A percentile compares a stretch with the other conserved stretches of the same genome.
Conservation (phyloP, 2,113 vertebrate species). For the Xerus inauris region DNA sequence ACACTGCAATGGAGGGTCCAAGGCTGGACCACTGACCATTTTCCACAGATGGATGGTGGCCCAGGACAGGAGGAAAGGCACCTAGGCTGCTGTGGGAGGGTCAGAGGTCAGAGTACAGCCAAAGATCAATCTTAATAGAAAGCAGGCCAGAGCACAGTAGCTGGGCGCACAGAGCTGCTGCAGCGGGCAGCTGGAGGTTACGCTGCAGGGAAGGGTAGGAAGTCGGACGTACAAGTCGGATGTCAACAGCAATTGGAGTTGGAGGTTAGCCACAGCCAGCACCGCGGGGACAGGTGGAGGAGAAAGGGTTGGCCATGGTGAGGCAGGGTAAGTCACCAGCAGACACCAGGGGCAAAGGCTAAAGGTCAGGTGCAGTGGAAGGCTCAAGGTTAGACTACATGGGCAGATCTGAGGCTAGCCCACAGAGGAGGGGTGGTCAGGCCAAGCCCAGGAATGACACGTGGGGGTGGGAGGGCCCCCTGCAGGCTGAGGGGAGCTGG, state of each 20-base stretch:
- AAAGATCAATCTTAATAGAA: not conserved
- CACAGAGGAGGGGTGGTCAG: too few relatives aligned
- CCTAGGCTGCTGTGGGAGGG: not conserved
- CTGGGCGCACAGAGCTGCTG: not conserved
- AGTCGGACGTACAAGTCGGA: accelerated
- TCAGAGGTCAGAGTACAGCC: not conserved
- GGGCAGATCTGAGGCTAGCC: not conserved
- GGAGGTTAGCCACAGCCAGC: not conserved
- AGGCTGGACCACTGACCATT: not conserved
- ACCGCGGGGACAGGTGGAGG: not conserved
- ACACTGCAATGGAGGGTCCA: not conserved
- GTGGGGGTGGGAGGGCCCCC: not conserved
- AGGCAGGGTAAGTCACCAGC: too few relatives aligned
- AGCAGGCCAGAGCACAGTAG: not conserved
- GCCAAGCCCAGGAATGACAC: not conserved
- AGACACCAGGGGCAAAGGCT: not conserved
- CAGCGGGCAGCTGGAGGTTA: not conserved
- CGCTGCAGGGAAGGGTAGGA: not conserved
- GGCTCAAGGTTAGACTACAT: not conserved
- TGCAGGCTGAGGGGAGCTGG: not conserved
- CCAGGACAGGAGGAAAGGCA: accelerated
- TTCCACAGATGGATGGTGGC: not conserved
- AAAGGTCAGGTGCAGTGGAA: not conserved
- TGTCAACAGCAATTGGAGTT: not conserved
- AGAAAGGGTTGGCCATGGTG: not conserved